phyloP scores from a whole-genome alignment of 2,888 invertebrate genomes.

The Rhagium mordax region DNA sequence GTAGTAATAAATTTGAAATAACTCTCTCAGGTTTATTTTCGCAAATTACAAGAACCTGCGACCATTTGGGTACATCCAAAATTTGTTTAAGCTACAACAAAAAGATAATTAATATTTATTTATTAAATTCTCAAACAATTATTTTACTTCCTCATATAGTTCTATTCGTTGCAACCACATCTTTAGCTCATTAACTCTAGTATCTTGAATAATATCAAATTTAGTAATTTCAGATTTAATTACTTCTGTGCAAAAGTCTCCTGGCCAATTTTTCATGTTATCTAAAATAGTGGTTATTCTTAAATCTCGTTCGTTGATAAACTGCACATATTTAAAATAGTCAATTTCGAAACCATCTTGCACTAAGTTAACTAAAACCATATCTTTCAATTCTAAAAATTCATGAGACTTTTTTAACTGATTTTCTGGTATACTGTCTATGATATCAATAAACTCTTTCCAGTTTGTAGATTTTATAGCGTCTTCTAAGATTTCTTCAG shows the following conservation, averaged over 20 bases:
- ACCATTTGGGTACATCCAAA: constrained; percentile 76
- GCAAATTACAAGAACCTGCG: constrained; percentile 74
- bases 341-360: constrained; percentile 71
- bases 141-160: constrained; percentile 75
- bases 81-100: constrained; percentile 72
- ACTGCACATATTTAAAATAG: constrained; percentile 73
- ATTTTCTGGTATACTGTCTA: constrained; percentile 75
- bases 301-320: constrained; percentile 72
- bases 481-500: constrained; percentile 63
- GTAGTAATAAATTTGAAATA: constrained; percentile 56
- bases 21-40: constrained; percentile 70
- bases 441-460: constrained; percentile 68
- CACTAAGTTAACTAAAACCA: constrained; percentile 75
- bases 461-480: constrained; percentile 63
- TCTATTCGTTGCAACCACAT: constrained; percentile 77
- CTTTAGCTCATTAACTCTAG: constrained; percentile 68
- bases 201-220: constrained; percentile 62
- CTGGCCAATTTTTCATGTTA: constrained; percentile 74
- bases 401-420: constrained; percentile 72
- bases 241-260: constrained; percentile 73
- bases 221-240: constrained; percentile 72
- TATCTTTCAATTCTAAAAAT: constrained; percentile 74
- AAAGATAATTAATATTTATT: not conserved
- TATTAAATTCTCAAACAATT: not conserved
- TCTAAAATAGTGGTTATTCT: constrained; percentile 73